These are phyloP conservation scores for Caenorhabditis afra DNA, from an alignment of 2,888 invertebrate species.

Conservation along the genomic window DNA sequence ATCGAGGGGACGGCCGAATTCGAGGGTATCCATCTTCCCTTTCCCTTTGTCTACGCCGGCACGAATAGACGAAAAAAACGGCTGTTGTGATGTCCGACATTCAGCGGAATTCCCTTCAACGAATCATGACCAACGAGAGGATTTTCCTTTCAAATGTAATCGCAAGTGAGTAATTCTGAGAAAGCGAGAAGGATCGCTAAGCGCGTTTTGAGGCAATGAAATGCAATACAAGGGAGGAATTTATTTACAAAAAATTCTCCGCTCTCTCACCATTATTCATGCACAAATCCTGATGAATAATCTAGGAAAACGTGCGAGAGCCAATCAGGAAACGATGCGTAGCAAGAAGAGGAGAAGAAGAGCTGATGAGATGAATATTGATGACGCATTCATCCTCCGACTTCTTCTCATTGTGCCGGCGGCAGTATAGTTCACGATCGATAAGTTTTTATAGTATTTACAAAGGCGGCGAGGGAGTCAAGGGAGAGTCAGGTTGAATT, in stretches of 20 bases:
- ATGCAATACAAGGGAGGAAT: not conserved
- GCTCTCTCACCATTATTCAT: conserved; percentile 10
- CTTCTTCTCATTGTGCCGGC: conserved; percentile 12
- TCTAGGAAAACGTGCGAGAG: conserved; percentile 26
- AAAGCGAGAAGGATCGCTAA: not conserved
- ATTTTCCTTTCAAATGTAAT: not conserved
- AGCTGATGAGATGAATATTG: conserved; percentile 24
- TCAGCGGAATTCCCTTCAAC: too few relatives aligned
- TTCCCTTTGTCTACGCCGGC: too few relatives aligned
- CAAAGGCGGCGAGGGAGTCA: conserved; percentile 53
- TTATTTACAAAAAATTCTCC: conserved; percentile 20
- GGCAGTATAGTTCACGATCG: conserved; percentile 44
- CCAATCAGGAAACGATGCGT: conserved; percentile 25
- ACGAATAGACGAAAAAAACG: too few relatives aligned
- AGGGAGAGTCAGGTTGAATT: conserved; percentile 48
- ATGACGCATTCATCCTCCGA: conserved; percentile 34
- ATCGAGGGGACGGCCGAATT: too few relatives aligned
- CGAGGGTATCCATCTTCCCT: too few relatives aligned
- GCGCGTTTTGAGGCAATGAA: conserved; percentile 1
- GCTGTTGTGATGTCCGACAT: too few relatives aligned
- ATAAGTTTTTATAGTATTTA: conserved; percentile 49
- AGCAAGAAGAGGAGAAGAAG: not conserved
- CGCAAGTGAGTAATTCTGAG: conserved; percentile 6
- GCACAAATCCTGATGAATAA: conserved; percentile 38
- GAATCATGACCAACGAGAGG: not conserved